Conservation (phyloP, 2,113 vertebrate species). For the Odobenus rosmarus region DNA sequence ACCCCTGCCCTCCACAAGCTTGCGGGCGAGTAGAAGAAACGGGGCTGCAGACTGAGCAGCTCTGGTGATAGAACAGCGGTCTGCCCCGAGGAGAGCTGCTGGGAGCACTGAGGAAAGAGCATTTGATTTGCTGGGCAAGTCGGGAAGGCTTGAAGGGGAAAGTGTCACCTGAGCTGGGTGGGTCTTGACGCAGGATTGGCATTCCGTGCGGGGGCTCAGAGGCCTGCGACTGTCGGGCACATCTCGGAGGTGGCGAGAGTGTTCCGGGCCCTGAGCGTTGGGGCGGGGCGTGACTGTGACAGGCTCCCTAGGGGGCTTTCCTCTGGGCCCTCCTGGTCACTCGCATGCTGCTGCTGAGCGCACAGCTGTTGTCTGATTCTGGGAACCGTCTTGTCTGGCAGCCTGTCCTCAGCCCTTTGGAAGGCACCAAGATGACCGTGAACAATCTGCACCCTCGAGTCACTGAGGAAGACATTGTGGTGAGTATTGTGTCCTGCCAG, state of each 20-base stretch:
- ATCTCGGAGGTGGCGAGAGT: background rate
- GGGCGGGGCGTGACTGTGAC: no score
- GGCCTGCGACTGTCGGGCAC: background rate
- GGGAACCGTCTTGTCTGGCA: conserved; percentile 76
- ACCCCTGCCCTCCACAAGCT: background rate
- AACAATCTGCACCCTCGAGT: conserved; percentile 97
- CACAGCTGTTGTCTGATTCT: background rate
- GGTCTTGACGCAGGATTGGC: background rate
- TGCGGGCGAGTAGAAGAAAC: background rate
- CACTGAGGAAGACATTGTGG: conserved; percentile 98
- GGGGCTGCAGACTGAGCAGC: no score
- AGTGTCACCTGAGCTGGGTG: background rate
- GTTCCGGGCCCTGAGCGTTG: background rate
- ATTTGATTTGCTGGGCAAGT: fast-evolving
- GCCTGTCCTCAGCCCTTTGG: conserved; percentile 94
- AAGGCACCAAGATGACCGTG: conserved; percentile 99
- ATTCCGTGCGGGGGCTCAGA: background rate
- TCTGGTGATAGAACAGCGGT: background rate
- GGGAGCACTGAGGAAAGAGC: background rate
- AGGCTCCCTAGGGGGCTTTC: background rate
- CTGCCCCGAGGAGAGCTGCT: background rate
- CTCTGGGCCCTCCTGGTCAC: background rate
- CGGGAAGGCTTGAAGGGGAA: background rate
- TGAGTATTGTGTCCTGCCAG: conserved; percentile 83
- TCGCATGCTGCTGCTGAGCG: background rate